Evolutionary conservation across 2,797 vertebrate genomes (phyloP).

Genomic region (Alosa sapidissima): DNA sequence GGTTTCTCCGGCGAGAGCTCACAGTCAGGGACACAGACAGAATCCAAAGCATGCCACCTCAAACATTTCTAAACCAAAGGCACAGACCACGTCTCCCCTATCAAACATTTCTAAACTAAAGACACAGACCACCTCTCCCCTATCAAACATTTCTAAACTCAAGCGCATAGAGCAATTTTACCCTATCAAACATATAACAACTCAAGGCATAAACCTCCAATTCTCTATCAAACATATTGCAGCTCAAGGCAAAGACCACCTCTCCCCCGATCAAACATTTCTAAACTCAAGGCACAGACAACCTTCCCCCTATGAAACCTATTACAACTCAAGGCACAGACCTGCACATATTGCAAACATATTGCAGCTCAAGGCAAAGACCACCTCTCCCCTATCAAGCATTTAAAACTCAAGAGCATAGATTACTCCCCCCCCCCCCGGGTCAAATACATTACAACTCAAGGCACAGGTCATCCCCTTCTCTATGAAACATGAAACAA

Average conservation of each 20-base stretch:
- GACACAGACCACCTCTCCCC: not conserved
- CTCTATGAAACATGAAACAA: too few relatives aligned
- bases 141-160: too few relatives aligned
- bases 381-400: not conserved
- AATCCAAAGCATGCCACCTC: not conserved
- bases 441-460: too few relatives aligned
- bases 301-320: not conserved
- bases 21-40: slow-evolving; percentile 2
- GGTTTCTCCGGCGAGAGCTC: not conserved
- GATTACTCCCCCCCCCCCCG: too few relatives aligned
- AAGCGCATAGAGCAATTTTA: too few relatives aligned
- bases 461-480: too few relatives aligned
- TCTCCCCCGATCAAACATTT: not conserved
- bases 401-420: too few relatives aligned
- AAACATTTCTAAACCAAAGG: not conserved
- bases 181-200: too few relatives aligned
- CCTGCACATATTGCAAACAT: too few relatives aligned
- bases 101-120: not conserved
- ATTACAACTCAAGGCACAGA: not conserved
- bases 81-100: not conserved
- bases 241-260: too few relatives aligned
- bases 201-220: too few relatives aligned
- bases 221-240: too few relatives aligned
- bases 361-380: not conserved
- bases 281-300: not conserved